These are phyloP conservation scores for Stenoptilia bipunctidactyla DNA, from an alignment of 2,888 invertebrate species.

Conservation along the genomic window DNA sequence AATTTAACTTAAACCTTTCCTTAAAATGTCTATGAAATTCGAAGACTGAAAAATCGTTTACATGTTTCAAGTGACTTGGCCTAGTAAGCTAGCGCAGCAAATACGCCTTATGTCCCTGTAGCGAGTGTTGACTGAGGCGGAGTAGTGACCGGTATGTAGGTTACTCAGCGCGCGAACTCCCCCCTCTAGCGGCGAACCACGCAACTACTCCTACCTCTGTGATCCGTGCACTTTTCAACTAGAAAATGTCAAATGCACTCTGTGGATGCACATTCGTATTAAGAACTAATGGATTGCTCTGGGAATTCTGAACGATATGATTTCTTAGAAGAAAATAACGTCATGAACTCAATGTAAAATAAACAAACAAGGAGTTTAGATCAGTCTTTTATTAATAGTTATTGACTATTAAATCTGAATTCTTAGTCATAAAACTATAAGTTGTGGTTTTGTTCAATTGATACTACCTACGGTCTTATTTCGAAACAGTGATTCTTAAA, in stretches of 20 bases:
- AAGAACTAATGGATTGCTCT: not conserved
- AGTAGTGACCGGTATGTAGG: slow-evolving; percentile 72
- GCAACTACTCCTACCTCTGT: slow-evolving; percentile 54
- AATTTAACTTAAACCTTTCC: too few relatives aligned
- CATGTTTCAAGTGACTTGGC: slow-evolving; percentile 18
- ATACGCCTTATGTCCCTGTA: slow-evolving; percentile 66
- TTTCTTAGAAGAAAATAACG: too few relatives aligned
- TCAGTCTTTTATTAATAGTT: too few relatives aligned
- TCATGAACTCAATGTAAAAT: too few relatives aligned
- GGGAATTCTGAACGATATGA: not conserved
- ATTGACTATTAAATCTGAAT: too few relatives aligned
- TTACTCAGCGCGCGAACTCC: slow-evolving; percentile 60
- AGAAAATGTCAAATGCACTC: slow-evolving; percentile 54
- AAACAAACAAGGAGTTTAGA: too few relatives aligned
- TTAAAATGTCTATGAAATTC: too few relatives aligned
- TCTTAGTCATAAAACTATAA: too few relatives aligned
- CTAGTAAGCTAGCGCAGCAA: slow-evolving; percentile 41
- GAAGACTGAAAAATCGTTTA: too few relatives aligned
- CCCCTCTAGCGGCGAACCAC: slow-evolving; percentile 24
- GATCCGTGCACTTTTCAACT: slow-evolving; percentile 60
- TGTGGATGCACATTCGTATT: slow-evolving; percentile 13
- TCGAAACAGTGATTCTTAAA: too few relatives aligned
- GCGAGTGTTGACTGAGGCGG: slow-evolving; percentile 71
- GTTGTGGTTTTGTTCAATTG: too few relatives aligned
- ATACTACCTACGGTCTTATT: too few relatives aligned